Evolutionary conservation across 53 echinoderm and acorn worm genomes (phyloP), one percentile per base, ranked within the genome.

Genomic region (Temnopleurus reevesii): DNA sequence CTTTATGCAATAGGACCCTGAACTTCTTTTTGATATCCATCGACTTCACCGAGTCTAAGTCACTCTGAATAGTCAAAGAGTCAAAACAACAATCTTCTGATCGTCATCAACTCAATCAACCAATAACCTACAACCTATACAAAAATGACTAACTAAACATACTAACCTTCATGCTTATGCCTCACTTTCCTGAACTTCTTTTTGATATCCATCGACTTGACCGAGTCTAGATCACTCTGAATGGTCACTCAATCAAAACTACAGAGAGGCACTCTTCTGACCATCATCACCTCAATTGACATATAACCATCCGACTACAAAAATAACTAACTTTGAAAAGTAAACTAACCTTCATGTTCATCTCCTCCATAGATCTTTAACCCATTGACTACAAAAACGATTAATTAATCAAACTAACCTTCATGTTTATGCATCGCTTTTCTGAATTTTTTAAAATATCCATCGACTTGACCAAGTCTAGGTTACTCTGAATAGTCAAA

Each of bases 31-130:
- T n/a, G n/a, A n/a, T n/a, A n/a, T n/a, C n/a, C 27, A 80, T 59
- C 0, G 96, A 89, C 89, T 93, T 92, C 19, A 99, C 93, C n/a
- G 99, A 99, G 46, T 96, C 96, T 49, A 99, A 89, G 77, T 99
- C 99, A 79, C 99, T 99, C 43, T 91, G 83, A 27, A 96, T 91
- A 46, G 94, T 91, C 81, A 99, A 92, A 8, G 90, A 82, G 63
- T 96, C 96, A 81, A 96, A 94, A 29, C 93, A 93, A 59, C 82
- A 89, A 83, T 44, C 94, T 96, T 84, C 94, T 94, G 38, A 99
- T 93, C 91, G 94, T 96, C 81, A 99, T 57, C n/a, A n/a, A n/a
- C n/a, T n/a, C n/a, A n/a, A n/a, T n/a, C n/a, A n/a, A n/a, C n/a
- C n/a, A n/a, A n/a, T n/a, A n/a, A n/a, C n/a, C n/a, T n/a, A n/a